Base-by-base conservation (phyloP, 2,888 invertebrate genomes). In the Dendrolimus houi region DNA sequence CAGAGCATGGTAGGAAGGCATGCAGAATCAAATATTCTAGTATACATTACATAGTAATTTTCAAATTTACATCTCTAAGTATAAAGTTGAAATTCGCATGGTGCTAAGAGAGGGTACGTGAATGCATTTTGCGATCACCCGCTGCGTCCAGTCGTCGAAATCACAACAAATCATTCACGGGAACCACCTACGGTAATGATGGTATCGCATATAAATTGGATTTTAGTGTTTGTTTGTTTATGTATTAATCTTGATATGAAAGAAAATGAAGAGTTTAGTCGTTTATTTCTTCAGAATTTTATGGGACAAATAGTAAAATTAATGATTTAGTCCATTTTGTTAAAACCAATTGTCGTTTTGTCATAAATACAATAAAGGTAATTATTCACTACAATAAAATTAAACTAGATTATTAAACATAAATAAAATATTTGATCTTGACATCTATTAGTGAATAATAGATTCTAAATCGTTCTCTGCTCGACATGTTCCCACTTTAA, bases 131-230 rank as follows among this genome's bases (percentile, higher is more conserved):
- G 81, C 82, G 83, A 81, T 83, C 83, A 69, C 89, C 88, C 79
- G 89, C 89, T 89, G 89, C 76, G 89, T 75, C 79, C 82, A 76
- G 83, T 86, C 84, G 78, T 77, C 80, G 83, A 79, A 85, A 88
- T 88, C 87, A 88, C 87, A 87, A 89, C 89, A 89, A 89, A 89
- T 89, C 87, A 89, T 87, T 85, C 77, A 77, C 80, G 77, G 83
- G 78, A 74, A 80, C 88, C 85, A 87, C 88, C 89, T 89, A 81
- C 81, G 74, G 82, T 86, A 87, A 87, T 86, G 86, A 86, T 83
- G 81, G 82, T 83, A 80, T 83, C 81, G 84, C 79, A 80, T 81
- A 83, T 83, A 81, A 81, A 83, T 82, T 81, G 83, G 77, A 80
- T 81, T 79, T 79, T 76, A 76, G 75, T 74, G 70, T 75, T 10